A percentile compares a stretch with the other conserved stretches of the same genome.
phyloP scores from a whole-genome alignment of 2,797 vertebrate species.

The Poeciliopsis infans region DNA sequence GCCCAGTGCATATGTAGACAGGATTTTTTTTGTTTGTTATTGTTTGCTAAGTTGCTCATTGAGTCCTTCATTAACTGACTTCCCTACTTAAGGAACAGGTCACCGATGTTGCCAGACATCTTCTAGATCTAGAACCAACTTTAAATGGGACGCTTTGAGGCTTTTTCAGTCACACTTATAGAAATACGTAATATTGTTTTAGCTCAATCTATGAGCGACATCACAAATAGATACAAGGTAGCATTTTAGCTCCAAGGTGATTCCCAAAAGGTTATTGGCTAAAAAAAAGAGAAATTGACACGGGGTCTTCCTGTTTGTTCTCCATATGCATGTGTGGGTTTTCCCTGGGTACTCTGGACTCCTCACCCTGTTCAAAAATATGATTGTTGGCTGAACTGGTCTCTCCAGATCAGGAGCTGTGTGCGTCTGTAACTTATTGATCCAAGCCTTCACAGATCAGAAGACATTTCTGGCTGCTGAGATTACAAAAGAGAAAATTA shows the following conservation, averaged over 20 bases:
- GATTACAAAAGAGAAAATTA: background rate
- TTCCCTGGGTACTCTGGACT: background rate
- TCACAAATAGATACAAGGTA: background rate
- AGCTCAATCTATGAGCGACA: background rate
- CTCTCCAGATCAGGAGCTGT: background rate
- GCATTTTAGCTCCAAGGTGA: background rate
- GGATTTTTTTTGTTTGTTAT: background rate
- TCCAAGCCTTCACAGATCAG: background rate
- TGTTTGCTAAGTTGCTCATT: background rate
- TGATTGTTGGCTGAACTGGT: background rate
- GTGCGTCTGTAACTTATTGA: background rate
- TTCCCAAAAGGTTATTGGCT: background rate
- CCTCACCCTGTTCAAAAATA: background rate
- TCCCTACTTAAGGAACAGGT: background rate
- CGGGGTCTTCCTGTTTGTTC: background rate
- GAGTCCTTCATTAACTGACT: background rate
- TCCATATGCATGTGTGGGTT: background rate
- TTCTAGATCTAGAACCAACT: background rate
- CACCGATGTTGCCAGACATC: background rate
- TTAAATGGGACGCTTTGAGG: background rate
- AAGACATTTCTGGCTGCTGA: background rate
- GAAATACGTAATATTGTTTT: background rate
- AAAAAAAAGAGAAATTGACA: background rate
- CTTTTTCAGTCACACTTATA: background rate
- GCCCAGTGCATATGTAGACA: background rate